Evolutionary conservation across 1,140 invertebrate species (phyloP).

Genomic region (Bombus huntii): DNA sequence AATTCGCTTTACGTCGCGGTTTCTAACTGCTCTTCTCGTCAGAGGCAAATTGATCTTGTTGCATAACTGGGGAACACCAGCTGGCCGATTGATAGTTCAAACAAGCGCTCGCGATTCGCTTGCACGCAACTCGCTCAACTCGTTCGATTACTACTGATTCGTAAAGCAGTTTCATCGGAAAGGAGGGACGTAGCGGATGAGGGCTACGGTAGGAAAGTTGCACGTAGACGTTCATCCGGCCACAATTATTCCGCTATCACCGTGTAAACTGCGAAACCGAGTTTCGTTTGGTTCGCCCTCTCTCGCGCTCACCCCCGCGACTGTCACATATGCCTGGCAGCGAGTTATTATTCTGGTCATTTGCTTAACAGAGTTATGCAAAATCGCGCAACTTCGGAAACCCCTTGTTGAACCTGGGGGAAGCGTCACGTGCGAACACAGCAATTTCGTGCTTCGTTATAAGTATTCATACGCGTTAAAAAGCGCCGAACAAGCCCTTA

Average conservation of each 20-base stretch:
- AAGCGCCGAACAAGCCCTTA: constrained; percentile 23
- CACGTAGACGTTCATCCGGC: constrained; percentile 46
- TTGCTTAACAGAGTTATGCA: constrained; percentile 71
- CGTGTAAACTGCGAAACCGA: constrained; percentile 62
- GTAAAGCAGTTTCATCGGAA: constrained; percentile 44
- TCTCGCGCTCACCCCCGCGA: neutral
- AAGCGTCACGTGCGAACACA: constrained; percentile 49
- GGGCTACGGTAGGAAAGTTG: constrained; percentile 31
- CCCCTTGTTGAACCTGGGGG: constrained; percentile 53
- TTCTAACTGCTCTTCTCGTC: constrained; percentile 1
- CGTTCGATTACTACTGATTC: constrained; percentile 24
- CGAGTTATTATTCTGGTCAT: constrained; percentile 69
- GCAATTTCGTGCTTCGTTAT: constrained; percentile 44
- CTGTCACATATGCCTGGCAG: constrained; percentile 67
- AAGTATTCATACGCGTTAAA: constrained; percentile 61
- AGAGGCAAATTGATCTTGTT: neutral
- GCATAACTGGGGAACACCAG: neutral
- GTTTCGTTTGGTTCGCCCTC: constrained; percentile 37
- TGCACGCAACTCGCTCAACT: neutral
- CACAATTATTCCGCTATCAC: constrained; percentile 65
- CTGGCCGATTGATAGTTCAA: constrained; percentile 10
- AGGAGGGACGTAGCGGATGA: neutral
- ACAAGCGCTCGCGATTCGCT: constrained; percentile 3
- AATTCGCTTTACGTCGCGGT: neutral
- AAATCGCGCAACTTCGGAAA: constrained; percentile 59